Conservation (phyloP, 1,140 invertebrate species). For the Latrodectus geometricus region DNA sequence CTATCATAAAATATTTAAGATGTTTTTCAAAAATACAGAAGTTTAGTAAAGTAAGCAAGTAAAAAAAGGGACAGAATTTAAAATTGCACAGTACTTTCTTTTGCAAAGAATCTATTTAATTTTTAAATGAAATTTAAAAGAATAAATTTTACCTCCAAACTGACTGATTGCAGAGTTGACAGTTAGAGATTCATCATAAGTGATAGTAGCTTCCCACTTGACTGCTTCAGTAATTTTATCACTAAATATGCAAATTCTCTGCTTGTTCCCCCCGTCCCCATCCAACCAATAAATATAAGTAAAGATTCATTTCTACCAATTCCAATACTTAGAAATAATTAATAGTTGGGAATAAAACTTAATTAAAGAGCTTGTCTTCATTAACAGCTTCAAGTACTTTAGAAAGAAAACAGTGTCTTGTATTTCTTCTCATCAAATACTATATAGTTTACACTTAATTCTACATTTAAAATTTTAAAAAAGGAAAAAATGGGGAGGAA, state of each 20-base stretch:
- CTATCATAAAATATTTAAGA: too few species aligned
- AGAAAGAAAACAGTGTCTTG: slow-evolving; percentile 87
- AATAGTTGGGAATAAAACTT: slow-evolving; percentile 48
- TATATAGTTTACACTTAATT: not conserved
- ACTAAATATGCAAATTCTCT: slow-evolving; percentile 98
- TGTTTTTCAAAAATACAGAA: too few species aligned
- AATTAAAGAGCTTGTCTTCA: slow-evolving; percentile 92
- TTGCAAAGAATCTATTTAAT: not conserved
- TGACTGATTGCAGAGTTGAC: slow-evolving; percentile 94
- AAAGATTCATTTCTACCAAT: slow-evolving; percentile 77
- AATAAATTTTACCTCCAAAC: slow-evolving; percentile 82
- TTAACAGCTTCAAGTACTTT: slow-evolving; percentile 86
- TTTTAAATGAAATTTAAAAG: not conserved
- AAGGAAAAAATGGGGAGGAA: not conserved
- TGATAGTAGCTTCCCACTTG: slow-evolving; percentile 97
- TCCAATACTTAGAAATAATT: not conserved
- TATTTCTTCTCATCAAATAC: slow-evolving; percentile 68
- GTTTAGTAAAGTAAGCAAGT: too few species aligned
- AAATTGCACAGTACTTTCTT: not conserved
- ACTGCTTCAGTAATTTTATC: slow-evolving; percentile 92
- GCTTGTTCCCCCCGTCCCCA: slow-evolving; percentile 90
- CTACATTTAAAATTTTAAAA: not conserved
- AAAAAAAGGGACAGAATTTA: too few species aligned
- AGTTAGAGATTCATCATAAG: slow-evolving; percentile 94
- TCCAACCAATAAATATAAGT: slow-evolving; percentile 82